These are phyloP conservation scores for Athetis lepigone DNA, from an alignment of 2,888 invertebrate genomes.

Conservation along the genomic window DNA sequence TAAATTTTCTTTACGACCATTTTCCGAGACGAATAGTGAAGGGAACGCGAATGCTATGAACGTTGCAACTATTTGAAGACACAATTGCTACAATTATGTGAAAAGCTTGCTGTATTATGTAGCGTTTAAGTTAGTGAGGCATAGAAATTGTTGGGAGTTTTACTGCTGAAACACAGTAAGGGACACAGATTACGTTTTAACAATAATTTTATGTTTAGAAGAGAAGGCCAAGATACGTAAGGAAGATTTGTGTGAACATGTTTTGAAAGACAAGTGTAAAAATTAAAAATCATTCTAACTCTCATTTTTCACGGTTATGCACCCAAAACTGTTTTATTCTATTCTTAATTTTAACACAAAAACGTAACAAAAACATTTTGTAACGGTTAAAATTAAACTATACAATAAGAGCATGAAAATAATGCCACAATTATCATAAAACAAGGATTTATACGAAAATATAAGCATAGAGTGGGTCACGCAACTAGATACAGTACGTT, in stretches of 20 bases:
- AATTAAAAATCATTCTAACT: too few relatives aligned
- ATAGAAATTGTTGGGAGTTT: neutral
- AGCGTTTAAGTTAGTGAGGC: neutral
- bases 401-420: slow-evolving; percentile 5
- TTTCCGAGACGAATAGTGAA: slow-evolving; percentile 26
- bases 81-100: slow-evolving; percentile 11
- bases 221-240: too few relatives aligned
- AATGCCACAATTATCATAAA: neutral
- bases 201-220: too few relatives aligned
- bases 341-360: neutral
- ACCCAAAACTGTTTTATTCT: neutral
- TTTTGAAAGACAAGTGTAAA: too few relatives aligned
- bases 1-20: slow-evolving; percentile 5
- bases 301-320: neutral
- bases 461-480: slow-evolving; percentile 4
- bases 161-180: too few relatives aligned
- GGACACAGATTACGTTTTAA: too few relatives aligned
- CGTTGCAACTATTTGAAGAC: slow-evolving; percentile 6
- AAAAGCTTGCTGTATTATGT: neutral
- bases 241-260: too few relatives aligned
- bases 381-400: slow-evolving; percentile 27
- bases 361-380: neutral
- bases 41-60: neutral
- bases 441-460: slow-evolving; percentile 11
- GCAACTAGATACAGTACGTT: slow-evolving; percentile 3